Evolutionary conservation across 2,888 invertebrate species (phyloP).

Genomic region (Amphipyra tragopoginis): DNA sequence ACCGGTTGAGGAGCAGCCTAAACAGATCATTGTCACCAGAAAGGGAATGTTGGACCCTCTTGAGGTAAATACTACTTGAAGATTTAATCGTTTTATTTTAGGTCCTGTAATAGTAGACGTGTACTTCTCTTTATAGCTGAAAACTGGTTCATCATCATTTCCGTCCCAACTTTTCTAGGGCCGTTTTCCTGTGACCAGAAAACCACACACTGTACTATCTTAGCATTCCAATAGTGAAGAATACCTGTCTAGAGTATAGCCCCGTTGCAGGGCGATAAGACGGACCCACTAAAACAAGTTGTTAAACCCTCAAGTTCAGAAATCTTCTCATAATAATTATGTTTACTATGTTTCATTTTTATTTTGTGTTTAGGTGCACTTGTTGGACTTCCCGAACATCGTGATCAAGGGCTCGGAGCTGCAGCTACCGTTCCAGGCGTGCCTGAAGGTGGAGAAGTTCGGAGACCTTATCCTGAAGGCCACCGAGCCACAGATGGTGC

Average conservation of each 20-base stretch:
- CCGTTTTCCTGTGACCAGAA: no score
- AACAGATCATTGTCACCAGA: slow-evolving; percentile 99
- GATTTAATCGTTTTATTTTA: neutral
- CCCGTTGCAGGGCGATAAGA: no score
- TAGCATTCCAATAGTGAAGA: no score
- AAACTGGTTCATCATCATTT: no score
- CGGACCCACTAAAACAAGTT: no score
- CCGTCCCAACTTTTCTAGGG: no score
- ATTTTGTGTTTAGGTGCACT: slow-evolving; percentile 92
- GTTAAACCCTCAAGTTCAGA: no score
- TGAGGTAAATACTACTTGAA: slow-evolving; percentile 89
- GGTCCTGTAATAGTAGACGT: no score
- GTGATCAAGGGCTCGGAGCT: slow-evolving; percentile 99
- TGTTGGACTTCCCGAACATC: slow-evolving; percentile 99
- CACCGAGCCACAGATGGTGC: slow-evolving; percentile 99
- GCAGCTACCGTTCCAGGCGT: slow-evolving; percentile 99
- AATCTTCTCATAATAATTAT: no score
- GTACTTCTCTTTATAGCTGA: no score
- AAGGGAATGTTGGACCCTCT: slow-evolving; percentile 99
- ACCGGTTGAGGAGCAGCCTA: slow-evolving; percentile 99
- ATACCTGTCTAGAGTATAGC: no score
- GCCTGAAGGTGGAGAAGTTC: slow-evolving; percentile 99
- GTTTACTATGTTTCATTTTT: neutral
- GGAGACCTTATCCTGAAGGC: slow-evolving; percentile 99
- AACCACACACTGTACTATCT: no score